Conservation (phyloP, 2,888 invertebrate species). For the Zeuzera pyrina region DNA sequence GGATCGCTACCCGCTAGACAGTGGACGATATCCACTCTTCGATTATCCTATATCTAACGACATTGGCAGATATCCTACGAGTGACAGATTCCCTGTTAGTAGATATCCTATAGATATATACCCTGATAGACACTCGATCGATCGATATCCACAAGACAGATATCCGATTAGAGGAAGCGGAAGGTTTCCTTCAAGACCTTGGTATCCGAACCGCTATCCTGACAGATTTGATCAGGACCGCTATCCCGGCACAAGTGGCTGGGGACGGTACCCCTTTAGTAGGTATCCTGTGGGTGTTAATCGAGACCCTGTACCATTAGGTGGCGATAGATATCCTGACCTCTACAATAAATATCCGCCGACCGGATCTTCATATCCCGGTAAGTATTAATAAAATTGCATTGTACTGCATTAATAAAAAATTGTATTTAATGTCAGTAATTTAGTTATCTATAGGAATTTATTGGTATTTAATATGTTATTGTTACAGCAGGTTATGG, state of each 20-base stretch:
- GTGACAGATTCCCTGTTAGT: constrained; percentile 53
- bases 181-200: constrained; percentile 42
- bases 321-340: constrained; percentile 64
- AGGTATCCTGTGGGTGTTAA: constrained; percentile 63
- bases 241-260: constrained; percentile 42
- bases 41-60: constrained; percentile 30
- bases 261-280: constrained; percentile 60
- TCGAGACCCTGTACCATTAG: constrained; percentile 61
- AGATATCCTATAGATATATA: constrained; percentile 51
- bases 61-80: constrained; percentile 37
- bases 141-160: constrained; percentile 43
- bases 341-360: constrained; percentile 73
- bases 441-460: too few species aligned
- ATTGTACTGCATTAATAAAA: too few species aligned
- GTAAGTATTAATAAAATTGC: too few species aligned
- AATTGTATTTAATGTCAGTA: too few species aligned
- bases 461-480: too few species aligned
- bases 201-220: constrained; percentile 49
- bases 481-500: constrained; percentile 40
- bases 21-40: constrained; percentile 45
- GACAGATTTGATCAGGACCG: constrained; percentile 67
- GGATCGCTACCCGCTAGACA: constrained; percentile 50
- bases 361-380: constrained; percentile 67
- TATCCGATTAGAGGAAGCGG: constrained; percentile 40
- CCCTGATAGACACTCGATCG: constrained; percentile 43